Percentiles rank a stretch among this genome's conserved stretches.
phyloP scores from a whole-genome alignment of 2,113 vertebrate genomes.

The Melanerpes aurifrons region DNA sequence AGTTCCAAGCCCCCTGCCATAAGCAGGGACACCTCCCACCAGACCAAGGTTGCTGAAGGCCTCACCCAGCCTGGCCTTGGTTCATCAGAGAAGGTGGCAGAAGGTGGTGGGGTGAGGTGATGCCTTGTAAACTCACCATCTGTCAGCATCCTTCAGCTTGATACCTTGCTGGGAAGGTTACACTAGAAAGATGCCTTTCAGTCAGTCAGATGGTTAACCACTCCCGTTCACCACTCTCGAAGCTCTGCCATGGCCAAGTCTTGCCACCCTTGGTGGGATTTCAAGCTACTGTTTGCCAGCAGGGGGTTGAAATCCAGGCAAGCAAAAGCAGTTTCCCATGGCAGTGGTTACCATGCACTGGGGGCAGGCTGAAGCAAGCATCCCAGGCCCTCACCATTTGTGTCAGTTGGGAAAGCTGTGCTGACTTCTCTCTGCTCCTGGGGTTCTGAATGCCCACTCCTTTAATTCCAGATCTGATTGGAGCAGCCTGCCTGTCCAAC shows the following conservation, averaged over 20 bases:
- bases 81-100: background rate
- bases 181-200: slow-evolving; percentile 1
- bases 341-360: background rate
- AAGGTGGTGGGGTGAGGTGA: background rate
- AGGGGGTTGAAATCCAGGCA: background rate
- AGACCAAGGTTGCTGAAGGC: too few relatives aligned
- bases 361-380: background rate
- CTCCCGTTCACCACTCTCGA: background rate
- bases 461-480: background rate
- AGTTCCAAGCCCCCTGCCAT: too few relatives aligned
- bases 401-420: background rate
- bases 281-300: background rate
- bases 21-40: too few relatives aligned
- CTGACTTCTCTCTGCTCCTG: background rate
- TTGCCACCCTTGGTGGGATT: background rate
- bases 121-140: background rate
- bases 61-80: too few relatives aligned
- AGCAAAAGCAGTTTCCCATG: background rate
- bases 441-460: background rate
- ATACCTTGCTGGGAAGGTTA: background rate
- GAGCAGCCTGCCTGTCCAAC: background rate
- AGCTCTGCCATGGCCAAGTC: background rate
- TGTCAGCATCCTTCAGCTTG: background rate
- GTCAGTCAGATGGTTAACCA: background rate
- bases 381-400: background rate